Conservation (phyloP, 1,140 invertebrate species). For the Drosophila obscura region DNA sequence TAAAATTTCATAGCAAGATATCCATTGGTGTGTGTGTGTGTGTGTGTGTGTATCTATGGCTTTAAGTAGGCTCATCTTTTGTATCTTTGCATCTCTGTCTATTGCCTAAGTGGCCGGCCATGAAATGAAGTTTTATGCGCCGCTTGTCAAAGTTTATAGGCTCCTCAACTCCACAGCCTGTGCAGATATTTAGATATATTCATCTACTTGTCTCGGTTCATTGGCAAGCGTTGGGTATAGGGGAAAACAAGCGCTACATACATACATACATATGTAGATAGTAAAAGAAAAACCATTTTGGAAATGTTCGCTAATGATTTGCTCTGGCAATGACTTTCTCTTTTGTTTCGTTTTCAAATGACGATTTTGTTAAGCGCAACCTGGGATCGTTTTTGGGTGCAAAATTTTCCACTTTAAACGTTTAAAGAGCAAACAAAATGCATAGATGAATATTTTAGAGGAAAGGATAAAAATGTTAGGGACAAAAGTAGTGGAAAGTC, state of each 20-base stretch:
- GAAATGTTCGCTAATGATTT: slow-evolving; percentile 29
- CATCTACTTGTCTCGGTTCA: neutral
- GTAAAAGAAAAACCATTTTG: slow-evolving; percentile 9
- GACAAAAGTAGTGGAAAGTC: too few relatives aligned
- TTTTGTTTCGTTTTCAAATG: slow-evolving; percentile 4
- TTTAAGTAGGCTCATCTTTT: slow-evolving; percentile 5
- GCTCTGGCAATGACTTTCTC: slow-evolving; percentile 10
- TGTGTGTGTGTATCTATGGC: slow-evolving; percentile 19
- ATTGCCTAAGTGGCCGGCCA: slow-evolving; percentile 14
- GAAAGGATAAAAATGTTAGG: neutral
- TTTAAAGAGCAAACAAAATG: neutral
- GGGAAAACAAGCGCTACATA: neutral
- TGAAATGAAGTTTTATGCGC: slow-evolving; percentile 30
- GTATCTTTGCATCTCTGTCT: slow-evolving; percentile 3
- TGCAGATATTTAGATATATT: neutral
- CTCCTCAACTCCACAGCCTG: neutral
- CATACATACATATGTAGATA: too few relatives aligned
- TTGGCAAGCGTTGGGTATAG: slow-evolving; percentile 16
- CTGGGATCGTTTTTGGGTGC: neutral
- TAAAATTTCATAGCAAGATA: slow-evolving; percentile 36
- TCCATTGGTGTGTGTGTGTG: neutral
- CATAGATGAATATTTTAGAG: too few relatives aligned
- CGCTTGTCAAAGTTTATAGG: slow-evolving; percentile 34
- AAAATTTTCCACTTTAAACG: slow-evolving; percentile 4
- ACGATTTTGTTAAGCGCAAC: slow-evolving; percentile 8